These are phyloP conservation scores for Hydropsyche tenuis DNA, from an alignment of 1,140 invertebrate genomes.

Conservation along the genomic window DNA sequence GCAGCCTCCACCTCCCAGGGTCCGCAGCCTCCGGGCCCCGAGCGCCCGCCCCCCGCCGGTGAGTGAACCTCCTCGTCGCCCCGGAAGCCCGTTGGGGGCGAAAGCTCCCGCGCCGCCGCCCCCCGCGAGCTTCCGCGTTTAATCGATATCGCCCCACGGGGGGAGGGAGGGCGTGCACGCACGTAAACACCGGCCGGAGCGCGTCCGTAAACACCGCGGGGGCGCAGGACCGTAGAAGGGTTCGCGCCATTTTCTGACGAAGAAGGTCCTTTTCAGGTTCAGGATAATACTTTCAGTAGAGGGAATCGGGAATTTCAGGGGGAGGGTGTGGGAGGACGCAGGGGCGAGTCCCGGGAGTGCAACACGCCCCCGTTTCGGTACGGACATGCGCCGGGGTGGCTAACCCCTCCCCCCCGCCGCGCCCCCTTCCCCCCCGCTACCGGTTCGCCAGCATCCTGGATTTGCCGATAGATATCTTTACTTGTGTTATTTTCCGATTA, in stretches of 20 bases:
- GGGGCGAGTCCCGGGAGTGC: slow-evolving; percentile 28
- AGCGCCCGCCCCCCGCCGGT: not conserved
- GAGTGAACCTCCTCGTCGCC: not conserved
- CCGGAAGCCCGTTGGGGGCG: not conserved
- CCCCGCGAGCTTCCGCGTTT: slow-evolving; percentile 5
- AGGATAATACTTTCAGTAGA: no score
- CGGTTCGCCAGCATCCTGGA: not conserved
- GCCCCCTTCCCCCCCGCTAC: not conserved
- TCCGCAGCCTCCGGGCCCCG: not conserved
- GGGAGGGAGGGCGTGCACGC: not conserved
- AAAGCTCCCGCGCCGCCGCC: not conserved
- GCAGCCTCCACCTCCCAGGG: not conserved
- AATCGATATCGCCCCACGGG: not conserved
- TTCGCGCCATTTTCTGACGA: no score
- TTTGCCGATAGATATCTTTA: no score
- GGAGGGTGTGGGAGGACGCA: not conserved
- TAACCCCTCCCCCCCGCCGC: not conserved
- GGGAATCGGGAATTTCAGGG: no score
- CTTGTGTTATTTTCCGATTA: no score
- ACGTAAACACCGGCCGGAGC: slow-evolving; percentile 3
- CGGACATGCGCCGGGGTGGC: slow-evolving; percentile 26
- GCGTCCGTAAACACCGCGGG: not conserved
- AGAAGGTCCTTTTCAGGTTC: no score
- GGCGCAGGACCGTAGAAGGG: no score
- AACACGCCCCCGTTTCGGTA: slow-evolving; percentile 21